Evolutionary conservation across 2,113 vertebrate species (phyloP), one percentile per base, ranked within the genome.

Genomic region (Phylloscopus trochiloides): DNA sequence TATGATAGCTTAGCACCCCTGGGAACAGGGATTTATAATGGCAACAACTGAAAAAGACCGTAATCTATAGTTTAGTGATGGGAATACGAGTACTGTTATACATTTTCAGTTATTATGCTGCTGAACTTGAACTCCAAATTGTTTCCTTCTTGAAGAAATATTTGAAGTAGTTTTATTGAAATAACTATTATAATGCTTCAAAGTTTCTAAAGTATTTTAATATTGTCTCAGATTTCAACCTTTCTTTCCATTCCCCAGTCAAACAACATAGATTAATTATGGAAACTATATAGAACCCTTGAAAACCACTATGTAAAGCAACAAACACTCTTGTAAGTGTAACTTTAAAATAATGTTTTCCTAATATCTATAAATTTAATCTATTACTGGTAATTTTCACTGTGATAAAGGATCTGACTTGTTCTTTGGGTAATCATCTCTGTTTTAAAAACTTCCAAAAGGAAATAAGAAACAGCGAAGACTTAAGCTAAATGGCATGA

Each of bases 61-160:
- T 96, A 95, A 97, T 96, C 93, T 96, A 93, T 89, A 95, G 61
- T 95, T 97, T 90, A 97, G 90, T 88, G 73, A 88, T 92, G 76
- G 82, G 83, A 95, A 88, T 94, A 80, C 93, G 83, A 89, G 90
- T 67, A 88, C 76, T 94, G 74, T 86, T 93, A 74, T 58, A 88
- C 9, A 1, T 94, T 96, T 96, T 88, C 78, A 71, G 85, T 92
- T 95, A 93, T 96, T 96, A 94, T 86, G 78, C 72, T 5, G n/a
- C 88, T 97, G 94, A 96, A 92, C 84, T 93, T 91, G 94, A 95
- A 95, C 90, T 95, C 83, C 86, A 96, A 96, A 97, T 95, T 96
- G 93, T 95, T 97, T 96, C 92, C 96, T 95, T 91, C 95, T 96
- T 95, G 94, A 85, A 94, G 93, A 90, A 96, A 93, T 92, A 96